Evolutionary conservation across 2,113 vertebrate species (phyloP).

Genomic region (Pygoscelis adeliae): DNA sequence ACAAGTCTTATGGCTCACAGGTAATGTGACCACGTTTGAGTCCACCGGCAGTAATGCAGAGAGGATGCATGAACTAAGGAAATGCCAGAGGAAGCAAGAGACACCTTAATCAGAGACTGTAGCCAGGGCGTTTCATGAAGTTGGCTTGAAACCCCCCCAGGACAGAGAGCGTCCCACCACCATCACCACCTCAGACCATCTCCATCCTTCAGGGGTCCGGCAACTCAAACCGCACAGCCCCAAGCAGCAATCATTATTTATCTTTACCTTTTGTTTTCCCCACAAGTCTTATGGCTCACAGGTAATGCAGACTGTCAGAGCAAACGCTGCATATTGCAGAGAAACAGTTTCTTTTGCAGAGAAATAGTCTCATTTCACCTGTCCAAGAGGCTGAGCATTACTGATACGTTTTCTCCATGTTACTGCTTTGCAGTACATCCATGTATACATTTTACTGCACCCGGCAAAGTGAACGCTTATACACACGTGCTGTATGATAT

Average conservation of each 20-base stretch:
- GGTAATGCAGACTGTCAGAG: neutral
- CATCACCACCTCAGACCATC: neutral
- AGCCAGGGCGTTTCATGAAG: neutral
- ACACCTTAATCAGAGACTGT: rapidly evolving
- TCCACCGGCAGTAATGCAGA: rapidly evolving
- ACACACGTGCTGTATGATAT: rapidly evolving
- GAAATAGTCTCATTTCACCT: too few relatives aligned
- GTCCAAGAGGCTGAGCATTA: neutral
- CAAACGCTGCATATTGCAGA: rapidly evolving
- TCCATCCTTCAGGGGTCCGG: neutral
- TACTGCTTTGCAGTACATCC: neutral
- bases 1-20: neutral
- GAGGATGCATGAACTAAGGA: neutral
- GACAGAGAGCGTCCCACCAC: neutral
- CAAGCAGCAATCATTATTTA: neutral
- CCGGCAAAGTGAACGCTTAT: rapidly evolving
- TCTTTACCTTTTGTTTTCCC: neutral
- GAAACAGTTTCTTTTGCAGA: neutral
- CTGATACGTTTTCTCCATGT: rapidly evolving
- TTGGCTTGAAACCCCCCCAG: neutral
- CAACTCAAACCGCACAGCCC: neutral
- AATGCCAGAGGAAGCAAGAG: neutral
- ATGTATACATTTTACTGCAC: rapidly evolving
- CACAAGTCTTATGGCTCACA: neutral
- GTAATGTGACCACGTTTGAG: rapidly evolving